Conservation (phyloP, 1,140 invertebrate species). For the Drosophila sp. region DNA sequence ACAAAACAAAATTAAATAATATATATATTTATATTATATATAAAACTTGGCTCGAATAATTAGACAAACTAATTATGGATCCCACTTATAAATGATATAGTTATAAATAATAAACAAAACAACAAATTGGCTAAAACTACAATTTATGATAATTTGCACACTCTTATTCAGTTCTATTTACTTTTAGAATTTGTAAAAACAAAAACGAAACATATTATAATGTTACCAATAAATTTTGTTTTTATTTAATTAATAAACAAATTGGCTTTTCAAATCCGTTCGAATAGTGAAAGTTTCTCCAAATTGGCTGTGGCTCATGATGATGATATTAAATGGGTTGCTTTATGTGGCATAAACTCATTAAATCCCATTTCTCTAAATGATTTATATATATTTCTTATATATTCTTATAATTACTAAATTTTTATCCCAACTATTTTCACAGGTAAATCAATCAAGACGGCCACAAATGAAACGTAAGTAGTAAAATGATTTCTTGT, state of each 20-base stretch:
- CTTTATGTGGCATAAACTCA: slow-evolving; percentile 23
- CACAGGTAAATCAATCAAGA: slow-evolving; percentile 83
- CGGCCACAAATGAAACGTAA: slow-evolving; percentile 84
- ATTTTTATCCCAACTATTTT: slow-evolving; percentile 20
- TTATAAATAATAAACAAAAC: slow-evolving; percentile 32
- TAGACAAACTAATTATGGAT: slow-evolving; percentile 33
- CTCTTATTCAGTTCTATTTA: slow-evolving; percentile 44
- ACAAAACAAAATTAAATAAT: slow-evolving; percentile 6
- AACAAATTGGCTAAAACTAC: slow-evolving; percentile 36
- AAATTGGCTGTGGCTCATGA: slow-evolving; percentile 14
- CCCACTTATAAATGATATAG: slow-evolving; percentile 40
- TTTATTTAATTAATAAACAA: slow-evolving; percentile 43
- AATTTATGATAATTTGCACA: slow-evolving; percentile 49
- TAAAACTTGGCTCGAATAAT: slow-evolving; percentile 50
- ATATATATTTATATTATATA: slow-evolving; percentile 16
- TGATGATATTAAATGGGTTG: slow-evolving; percentile 26
- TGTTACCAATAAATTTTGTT: slow-evolving; percentile 41
- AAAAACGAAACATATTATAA: slow-evolving; percentile 50
- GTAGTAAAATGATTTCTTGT: slow-evolving; percentile 40
- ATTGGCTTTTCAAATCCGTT: slow-evolving; percentile 22
- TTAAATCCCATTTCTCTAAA: not conserved
- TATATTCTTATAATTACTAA: slow-evolving; percentile 20
- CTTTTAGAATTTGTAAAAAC: slow-evolving; percentile 68
- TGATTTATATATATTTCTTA: not conserved
- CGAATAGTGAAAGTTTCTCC: not conserved